Percentiles rank a stretch among this genome's conserved stretches.
Conservation (phyloP, 1,140 invertebrate genomes). For the Nylanderia fulva region DNA sequence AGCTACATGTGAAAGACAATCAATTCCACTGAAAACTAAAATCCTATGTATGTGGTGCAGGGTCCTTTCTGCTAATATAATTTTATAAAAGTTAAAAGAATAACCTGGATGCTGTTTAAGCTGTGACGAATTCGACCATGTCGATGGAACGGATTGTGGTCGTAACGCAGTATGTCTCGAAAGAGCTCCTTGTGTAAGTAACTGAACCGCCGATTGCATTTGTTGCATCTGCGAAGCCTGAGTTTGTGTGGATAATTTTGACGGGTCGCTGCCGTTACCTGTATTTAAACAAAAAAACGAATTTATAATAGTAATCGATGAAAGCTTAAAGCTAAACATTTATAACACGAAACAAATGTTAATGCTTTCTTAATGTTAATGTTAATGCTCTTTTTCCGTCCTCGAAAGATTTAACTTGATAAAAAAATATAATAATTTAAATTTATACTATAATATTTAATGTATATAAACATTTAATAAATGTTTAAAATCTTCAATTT, state of each 20-base stretch:
- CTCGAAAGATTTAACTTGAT: background rate
- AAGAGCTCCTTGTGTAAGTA: constrained; percentile 80
- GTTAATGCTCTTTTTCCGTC: constrained; percentile 9
- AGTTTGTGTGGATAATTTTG: constrained; percentile 81
- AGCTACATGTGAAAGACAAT: no score
- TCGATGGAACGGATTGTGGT: constrained; percentile 73
- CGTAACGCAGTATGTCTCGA: constrained; percentile 78
- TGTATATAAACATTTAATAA: constrained; percentile 4
- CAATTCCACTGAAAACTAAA: no score
- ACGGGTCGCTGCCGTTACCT: constrained; percentile 79
- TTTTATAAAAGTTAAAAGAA: background rate
- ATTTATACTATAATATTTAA: no score
- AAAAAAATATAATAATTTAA: no score
- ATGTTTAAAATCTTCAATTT: background rate
- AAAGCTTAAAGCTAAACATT: constrained; percentile 1
- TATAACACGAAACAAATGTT: constrained; percentile 15
- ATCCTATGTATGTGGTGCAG: no score
- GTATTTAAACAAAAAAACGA: constrained; percentile 56
- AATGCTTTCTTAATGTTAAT: constrained; percentile 10
- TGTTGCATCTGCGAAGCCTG: constrained; percentile 81
- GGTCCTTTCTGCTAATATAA: background rate
- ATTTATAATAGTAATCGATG: constrained; percentile 34
- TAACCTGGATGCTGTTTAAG: constrained; percentile 83
- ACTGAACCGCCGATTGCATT: constrained; percentile 83
- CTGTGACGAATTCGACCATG: constrained; percentile 79